Base-by-base conservation (phyloP, 2,888 invertebrate species). In the Altica lythri region DNA sequence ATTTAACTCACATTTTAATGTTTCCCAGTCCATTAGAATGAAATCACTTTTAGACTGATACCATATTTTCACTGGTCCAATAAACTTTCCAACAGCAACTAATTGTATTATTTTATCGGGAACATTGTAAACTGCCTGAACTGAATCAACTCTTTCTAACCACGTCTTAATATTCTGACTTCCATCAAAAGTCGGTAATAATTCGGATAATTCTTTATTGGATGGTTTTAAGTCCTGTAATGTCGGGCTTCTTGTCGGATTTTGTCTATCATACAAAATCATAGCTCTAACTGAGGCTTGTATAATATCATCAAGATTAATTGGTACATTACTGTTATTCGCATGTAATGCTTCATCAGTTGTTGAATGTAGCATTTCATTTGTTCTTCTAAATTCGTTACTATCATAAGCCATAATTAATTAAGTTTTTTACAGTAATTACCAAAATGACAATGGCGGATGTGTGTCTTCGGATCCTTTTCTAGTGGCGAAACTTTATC, bases 81-180 rank as follows among this genome's bases (percentile, higher is more conserved):
- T 14, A 8, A 43, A n/a, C 16, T 43, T 29, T 14, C 43, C 43
- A 5, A 29, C 12, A n/a, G 43, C 43, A 13, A 43, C 16, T 9
- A 29, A 9, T 30, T 29, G 27, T 9, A 43, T 29, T 5, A 43
- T 9, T 10, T 43, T 17, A 29, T 43, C 43, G 1, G 12, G 1
- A n/a, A 42, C 14, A 6, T 25, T 10, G 18, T 42, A 42, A 1
- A 43, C 30, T 8, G n/a, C 19, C 16, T 43, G 2, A 2, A 43
- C 17, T 5, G 43, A 19, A 29, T 13, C 16, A 0, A 43, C 22
- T 5, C 16, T 5, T 12, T 43, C 43, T 16, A 43, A n/a, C 29
- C 30, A 43, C 8, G 8, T 8, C 22, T 5, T 22, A 22, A 22
- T 8, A 8, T 22, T 22, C 8, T 22, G 4, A 8, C 4, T 8